phyloP scores from a whole-genome alignment of 2,797 vertebrate species.

The Urocyon cinereoargenteus region DNA sequence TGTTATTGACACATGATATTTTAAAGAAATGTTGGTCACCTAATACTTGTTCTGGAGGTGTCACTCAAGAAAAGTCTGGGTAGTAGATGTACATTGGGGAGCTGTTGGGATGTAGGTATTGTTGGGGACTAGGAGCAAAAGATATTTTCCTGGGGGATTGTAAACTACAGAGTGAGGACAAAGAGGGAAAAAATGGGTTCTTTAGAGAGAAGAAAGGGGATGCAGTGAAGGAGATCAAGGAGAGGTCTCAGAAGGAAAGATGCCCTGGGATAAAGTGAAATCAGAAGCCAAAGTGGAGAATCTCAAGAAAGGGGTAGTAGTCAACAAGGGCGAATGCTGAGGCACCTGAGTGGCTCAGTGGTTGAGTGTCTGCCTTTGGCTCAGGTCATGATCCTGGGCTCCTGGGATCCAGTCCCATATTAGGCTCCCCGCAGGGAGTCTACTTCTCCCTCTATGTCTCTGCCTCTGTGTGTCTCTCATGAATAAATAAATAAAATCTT shows the following conservation, averaged over 20 bases:
- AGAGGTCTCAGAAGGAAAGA: neutral
- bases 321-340: neutral
- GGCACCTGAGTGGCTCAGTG: no score
- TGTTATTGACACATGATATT: neutral
- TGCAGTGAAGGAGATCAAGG: neutral
- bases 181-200: neutral
- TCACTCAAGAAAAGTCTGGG: neutral
- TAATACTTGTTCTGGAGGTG: neutral
- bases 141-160: neutral
- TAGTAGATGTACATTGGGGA: neutral
- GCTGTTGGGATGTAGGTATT: neutral
- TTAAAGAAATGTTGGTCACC: constrained; percentile 34
- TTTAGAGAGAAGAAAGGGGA: neutral
- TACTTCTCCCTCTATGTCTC: no score
- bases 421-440: no score
- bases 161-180: neutral
- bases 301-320: neutral
- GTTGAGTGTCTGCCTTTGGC: no score
- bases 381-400: no score
- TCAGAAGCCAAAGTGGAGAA: constrained; percentile 33
- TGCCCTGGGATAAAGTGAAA: constrained; percentile 2
- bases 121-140: neutral
- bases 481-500: no score
- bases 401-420: no score
- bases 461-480: no score